Evolutionary conservation across 64 coral and sea anemone species (phyloP), one percentile per base, ranked within the genome.

Genomic region (Trachythela sp.): DNA sequence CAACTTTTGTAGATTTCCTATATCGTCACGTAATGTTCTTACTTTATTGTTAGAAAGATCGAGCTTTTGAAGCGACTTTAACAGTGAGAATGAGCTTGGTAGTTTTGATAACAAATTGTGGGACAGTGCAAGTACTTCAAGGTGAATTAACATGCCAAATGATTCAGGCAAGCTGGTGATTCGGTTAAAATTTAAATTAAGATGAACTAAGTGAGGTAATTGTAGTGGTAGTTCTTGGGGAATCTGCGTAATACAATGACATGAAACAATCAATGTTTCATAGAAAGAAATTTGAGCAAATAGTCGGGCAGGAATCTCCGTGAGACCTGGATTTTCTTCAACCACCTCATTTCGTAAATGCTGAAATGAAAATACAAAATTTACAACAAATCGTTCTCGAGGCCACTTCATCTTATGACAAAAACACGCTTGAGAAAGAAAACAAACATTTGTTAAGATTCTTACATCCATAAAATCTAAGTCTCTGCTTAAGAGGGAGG

Each of bases 1-100:
- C 39, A 98, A 88, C 30, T 80, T 90, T 37, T 92, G 84, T 91
- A 98, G 91, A 5, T 43, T 89, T 48, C 89, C 95, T 39, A 98
- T 54, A 87, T 86, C 90, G 0, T 94, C 88, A 70, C 93, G 91
- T 39, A 98, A 88, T 35, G 49, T 48, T 84, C 77, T 43, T 15
- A 98, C 76, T 31, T 91, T 89, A 89, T 98, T 98, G 48, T 98
- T 93, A 42, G 95, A 98, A 13, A 98, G 83, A 91, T 98, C 95
- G 0, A 60, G 88, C 45, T 98, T 98, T 54, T 94, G 80, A 38
- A 98, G 89, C 59, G 93, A 92, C 54, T 86, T 84, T 77, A 98
- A 83, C 27, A 84, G 90, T 48, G 88, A 91, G 15, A 98, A 98
- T 31, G 95, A 84, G 48, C 72, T 67, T 48, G 95, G 95, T 40